Evolutionary conservation across 2,113 vertebrate genomes (phyloP), one percentile per base, ranked within the genome.

Genomic region (Noturus placidus): DNA sequence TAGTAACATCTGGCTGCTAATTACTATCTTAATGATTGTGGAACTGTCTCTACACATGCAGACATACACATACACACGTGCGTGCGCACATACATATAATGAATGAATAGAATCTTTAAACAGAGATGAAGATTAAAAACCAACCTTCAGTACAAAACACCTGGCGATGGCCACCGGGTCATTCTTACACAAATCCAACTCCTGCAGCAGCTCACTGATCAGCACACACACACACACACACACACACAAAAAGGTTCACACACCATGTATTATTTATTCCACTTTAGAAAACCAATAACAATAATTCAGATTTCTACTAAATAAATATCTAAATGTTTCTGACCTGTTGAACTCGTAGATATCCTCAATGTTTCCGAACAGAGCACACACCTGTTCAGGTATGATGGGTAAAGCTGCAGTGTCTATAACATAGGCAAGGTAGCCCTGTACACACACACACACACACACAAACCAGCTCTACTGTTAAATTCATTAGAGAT

Each of bases 391-490:
- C 93, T 97, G 96, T 82, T 97, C 97, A 0, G 96, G 96, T 17
- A 92, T 90, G 91, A 97, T 94, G 17, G 94, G 91, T 0, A 96
- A 94, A 86, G 96, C 96, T 0, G 94, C 93, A 0, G 94, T 93
- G 0, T 99, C 98, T 0, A 99, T 99, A 92, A 99, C 98, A 92
- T 97, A 96, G 86, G 96, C 95, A 89, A 99, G 95, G 90, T 99
- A 99, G 84, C 98, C 97, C 98, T 99, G 91, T n/a, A 8, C 0
- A 11, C 56, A 52, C 35, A 86, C 9, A 69, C 59, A 70, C 80
- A 78, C 84, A 67, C 69, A 86, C 72, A 86, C 72, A 89, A 61
- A 38, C 74, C n/a, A 33, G 63, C 52, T 80, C 2, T 42, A 35
- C 27, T 25, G 67, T 70, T 19, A 70, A 17, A 35, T 35, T 35